Evolutionary conservation across 2,113 vertebrate genomes (phyloP).

Genomic region (Apteryx owenii): DNA sequence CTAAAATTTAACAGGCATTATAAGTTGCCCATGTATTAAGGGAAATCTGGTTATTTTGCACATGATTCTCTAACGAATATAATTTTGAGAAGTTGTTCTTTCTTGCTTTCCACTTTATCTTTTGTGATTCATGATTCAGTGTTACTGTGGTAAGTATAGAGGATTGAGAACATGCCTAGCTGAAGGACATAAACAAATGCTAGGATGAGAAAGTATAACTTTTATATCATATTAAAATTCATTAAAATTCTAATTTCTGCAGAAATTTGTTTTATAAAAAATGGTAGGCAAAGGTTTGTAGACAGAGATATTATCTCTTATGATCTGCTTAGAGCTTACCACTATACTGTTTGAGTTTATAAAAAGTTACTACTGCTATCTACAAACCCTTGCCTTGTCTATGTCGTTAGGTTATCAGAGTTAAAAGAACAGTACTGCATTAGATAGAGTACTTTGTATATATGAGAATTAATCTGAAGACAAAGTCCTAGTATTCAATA

Average conservation of each 20-base stretch:
- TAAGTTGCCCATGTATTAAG: not conserved
- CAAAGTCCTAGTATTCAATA: not conserved
- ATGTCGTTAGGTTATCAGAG: not conserved
- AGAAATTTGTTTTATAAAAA: not conserved
- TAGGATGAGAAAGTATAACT: not conserved
- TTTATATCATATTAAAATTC: not conserved
- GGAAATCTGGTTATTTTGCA: not conserved
- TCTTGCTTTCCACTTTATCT: not conserved
- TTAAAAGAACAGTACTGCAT: not conserved
- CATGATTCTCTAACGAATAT: not conserved
- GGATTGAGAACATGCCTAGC: not conserved
- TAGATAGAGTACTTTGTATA: not conserved
- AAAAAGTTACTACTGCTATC: accelerated
- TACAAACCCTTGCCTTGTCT: not conserved
- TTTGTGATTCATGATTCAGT: not conserved
- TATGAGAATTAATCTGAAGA: not conserved
- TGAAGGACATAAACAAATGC: not conserved
- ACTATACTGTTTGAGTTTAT: not conserved
- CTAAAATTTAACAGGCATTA: not conserved
- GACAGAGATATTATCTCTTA: not conserved
- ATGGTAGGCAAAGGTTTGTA: not conserved
- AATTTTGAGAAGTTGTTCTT: not conserved
- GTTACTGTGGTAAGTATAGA: not conserved
- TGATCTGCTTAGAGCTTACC: not conserved
- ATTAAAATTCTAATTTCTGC: not conserved